Conservation (phyloP, 2,888 invertebrate genomes). For the Neoscelio sp. region DNA sequence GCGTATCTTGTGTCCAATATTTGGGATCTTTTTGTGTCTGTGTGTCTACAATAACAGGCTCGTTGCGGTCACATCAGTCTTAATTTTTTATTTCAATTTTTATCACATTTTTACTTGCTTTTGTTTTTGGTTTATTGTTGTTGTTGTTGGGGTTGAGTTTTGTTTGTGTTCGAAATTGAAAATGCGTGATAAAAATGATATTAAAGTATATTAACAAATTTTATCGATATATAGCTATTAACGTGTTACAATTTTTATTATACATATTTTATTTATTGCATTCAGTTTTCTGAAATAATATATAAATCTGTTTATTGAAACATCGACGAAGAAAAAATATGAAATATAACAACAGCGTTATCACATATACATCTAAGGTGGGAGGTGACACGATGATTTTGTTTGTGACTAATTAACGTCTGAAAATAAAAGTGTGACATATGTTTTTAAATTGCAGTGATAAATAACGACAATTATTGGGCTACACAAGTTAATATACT, state of each 20-base stretch:
- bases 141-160: too few species aligned
- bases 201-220: too few species aligned
- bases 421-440: too few species aligned
- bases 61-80: slow-evolving; percentile 44
- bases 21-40: slow-evolving; percentile 28
- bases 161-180: slow-evolving; percentile 17
- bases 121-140: too few species aligned
- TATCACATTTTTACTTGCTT: slow-evolving; percentile 46
- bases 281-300: background rate
- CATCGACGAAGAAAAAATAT: slow-evolving; percentile 43
- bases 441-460: too few species aligned
- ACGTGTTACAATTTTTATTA: too few species aligned
- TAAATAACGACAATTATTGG: too few species aligned
- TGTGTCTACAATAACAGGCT: slow-evolving; percentile 29
- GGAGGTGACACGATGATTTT: slow-evolving; percentile 32
- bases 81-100: slow-evolving; percentile 33
- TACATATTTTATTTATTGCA: background rate
- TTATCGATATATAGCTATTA: too few species aligned
- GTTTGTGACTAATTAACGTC: too few species aligned
- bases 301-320: slow-evolving; percentile 8
- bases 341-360: slow-evolving; percentile 17
- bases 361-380: slow-evolving; percentile 34
- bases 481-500: too few species aligned
- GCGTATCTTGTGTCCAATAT: slow-evolving; percentile 59
- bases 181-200: too few species aligned